Percentiles rank a stretch among this genome's conserved stretches.
Evolutionary conservation across 1,140 invertebrate species (phyloP).

Genomic region (Sycophaga agraensis): DNA sequence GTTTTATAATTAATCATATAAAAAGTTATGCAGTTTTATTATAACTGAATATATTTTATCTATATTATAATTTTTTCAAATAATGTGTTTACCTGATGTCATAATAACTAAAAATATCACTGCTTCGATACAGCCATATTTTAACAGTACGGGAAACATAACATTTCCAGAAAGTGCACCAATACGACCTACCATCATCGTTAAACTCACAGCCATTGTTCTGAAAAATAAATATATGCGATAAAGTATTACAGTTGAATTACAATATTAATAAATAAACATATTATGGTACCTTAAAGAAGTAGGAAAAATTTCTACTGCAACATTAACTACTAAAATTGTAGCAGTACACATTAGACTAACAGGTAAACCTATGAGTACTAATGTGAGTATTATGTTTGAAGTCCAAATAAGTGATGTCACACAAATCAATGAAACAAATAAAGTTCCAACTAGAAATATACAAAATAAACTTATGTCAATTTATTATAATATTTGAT

Average conservation of each 20-base stretch:
- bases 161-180: conserved; percentile 57
- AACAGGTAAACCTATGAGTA: conserved; percentile 55
- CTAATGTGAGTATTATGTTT: conserved; percentile 23
- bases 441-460: conserved; percentile 25
- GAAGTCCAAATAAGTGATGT: conserved; percentile 1
- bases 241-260: conserved; percentile 6
- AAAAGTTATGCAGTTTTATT: not conserved
- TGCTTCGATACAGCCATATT: conserved; percentile 50
- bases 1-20: not conserved
- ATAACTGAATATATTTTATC: no score
- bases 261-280: not conserved
- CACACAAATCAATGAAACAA: conserved; percentile 26
- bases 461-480: not conserved
- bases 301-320: conserved; percentile 63
- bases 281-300: conserved; percentile 52
- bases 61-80: no score
- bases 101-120: conserved; percentile 49
- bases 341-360: conserved; percentile 58
- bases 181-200: conserved; percentile 55
- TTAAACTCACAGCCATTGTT: conserved; percentile 57
- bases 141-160: conserved; percentile 55
- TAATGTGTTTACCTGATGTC: conserved; percentile 54
- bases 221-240: conserved; percentile 40
- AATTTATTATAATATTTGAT: not conserved
- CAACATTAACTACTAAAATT: conserved; percentile 59